Evolutionary conservation across 1,140 invertebrate genomes (phyloP), one percentile per base, ranked within the genome.

Genomic region (Diorhabda carinulata): DNA sequence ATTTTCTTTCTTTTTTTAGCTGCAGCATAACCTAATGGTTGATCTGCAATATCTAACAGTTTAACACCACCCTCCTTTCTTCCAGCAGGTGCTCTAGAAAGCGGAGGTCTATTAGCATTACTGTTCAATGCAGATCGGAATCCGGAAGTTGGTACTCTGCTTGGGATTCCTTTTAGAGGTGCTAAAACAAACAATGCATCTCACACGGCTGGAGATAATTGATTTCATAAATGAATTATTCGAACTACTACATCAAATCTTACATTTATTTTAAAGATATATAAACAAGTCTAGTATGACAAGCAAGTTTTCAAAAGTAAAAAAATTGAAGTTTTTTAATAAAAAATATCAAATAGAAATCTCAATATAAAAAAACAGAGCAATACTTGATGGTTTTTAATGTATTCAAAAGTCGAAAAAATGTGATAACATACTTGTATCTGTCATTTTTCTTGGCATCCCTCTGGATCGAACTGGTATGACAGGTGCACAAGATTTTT

Each of bases 391-490:
- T 25, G 25, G 25, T 25, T 25, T 25, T 25, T 64, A 71, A 56
- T 56, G 52, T n/a, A 56, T 56, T 6, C 52, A 56, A 56, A n/a
- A 3, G 67, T 2, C 59, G 2, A 57, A n/a, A 52, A 44, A 9
- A 45, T 25, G n/a, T 7, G 52, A 7, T n/a, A 58, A 25, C 84
- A 88, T 85, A 95, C 93, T 95, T 70, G 93, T 93, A 81, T 98
- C 95, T 76, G 94, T 96, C 93, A 98, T 96, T 86, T 96, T 97
- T 71, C 96, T 87, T 5, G 94, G 95, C 92, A 98, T 96, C 74
- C 96, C 96, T 78, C 96, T 86, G 56, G 93, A 95, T 77, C 95
- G 85, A 0, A 97, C 89, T 43, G 96, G 96, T 64, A 98, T 92
- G 8, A 95, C 94, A 1, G 93, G 92, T 2, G 93, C 90, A 61